Evolutionary conservation across 2,888 invertebrate species (phyloP).

Genomic region (Biston stratarius): DNA sequence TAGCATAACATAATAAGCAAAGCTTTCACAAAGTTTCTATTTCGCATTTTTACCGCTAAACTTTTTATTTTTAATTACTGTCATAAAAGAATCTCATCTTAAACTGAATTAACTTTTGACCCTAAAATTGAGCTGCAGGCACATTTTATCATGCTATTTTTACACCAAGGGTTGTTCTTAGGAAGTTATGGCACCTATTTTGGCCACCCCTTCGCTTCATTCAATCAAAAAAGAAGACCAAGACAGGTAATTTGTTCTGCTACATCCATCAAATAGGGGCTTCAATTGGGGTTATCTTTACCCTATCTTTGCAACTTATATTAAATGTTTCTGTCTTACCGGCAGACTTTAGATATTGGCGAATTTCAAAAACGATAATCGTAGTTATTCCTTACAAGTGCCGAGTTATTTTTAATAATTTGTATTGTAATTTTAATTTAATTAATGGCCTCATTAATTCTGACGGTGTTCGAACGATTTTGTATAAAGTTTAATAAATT

Average conservation of each 20-base stretch:
- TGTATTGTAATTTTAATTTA: no score
- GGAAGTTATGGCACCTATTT: constrained; percentile 40
- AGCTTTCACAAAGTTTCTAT: constrained; percentile 12
- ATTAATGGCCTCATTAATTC: no score
- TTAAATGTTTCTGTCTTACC: constrained; percentile 24
- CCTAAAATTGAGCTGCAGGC: constrained; percentile 7
- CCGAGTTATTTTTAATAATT: neutral
- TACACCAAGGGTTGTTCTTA: constrained; percentile 32
- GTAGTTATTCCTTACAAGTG: neutral
- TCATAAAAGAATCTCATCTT: constrained; percentile 25
- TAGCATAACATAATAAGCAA: constrained; percentile 15
- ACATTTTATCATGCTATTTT: constrained; percentile 24
- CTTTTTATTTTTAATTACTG: constrained; percentile 21
- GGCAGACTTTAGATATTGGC: constrained; percentile 2
- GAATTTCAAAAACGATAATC: neutral
- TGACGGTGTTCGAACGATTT: no score
- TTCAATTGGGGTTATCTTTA: constrained; percentile 31
- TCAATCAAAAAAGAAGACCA: constrained; percentile 48
- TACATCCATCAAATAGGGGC: constrained; percentile 45
- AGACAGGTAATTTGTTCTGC: constrained; percentile 49
- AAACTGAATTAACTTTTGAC: constrained; percentile 29
- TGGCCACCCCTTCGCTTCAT: constrained; percentile 45
- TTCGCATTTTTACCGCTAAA: constrained; percentile 9
- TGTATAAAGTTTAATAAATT: no score
- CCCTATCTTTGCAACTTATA: constrained; percentile 35